Evolutionary conservation across 2,888 invertebrate species (phyloP), one percentile per base, ranked within the genome.

Genomic region (Mimas tiliae): DNA sequence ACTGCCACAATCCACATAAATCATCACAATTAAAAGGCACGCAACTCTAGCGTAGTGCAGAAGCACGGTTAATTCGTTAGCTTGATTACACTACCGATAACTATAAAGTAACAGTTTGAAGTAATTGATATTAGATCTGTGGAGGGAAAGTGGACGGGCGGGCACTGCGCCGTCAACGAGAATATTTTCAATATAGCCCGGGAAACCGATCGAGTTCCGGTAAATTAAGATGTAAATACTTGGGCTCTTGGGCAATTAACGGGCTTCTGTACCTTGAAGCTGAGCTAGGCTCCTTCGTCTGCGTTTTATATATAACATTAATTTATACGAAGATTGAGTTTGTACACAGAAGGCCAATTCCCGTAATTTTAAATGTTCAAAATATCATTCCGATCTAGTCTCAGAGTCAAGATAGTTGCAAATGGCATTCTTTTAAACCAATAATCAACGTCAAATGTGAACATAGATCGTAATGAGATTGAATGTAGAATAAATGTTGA

Each of bases 31-130:
- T 58, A 38, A 50, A 33, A 66, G 70, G 73, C 74, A 72, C 69
- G 69, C 65, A 69, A 11, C 27, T 21, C 67, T 45, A 19, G 53
- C 66, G 72, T 77, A 72, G 66, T 65, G 70, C 71, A 66, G 75
- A 62, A 68, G 71, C 48, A 21, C 11, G 70, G 68, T 75, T 75
- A 77, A 78, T 77, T 76, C 70, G 69, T 55, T 68, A 65, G 67
- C 68, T 72, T 69, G 74, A 78, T 80, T 79, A 78, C 74, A 73
- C 63, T 70, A 72, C 67, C 76, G 73, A 77, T 80, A 80, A 77
- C 72, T 73, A 64, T 73, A 74, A 76, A 77, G 76, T 82, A 82
- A 78, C 78, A 75, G 77, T 75, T 69, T 53, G 45, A 63, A 63
- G 14, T 52, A 66, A 66, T 66, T 62, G 66, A 63, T 66, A 66